phyloP scores from a whole-genome alignment of 2,888 invertebrate genomes.

The Agrochola lychnidis region DNA sequence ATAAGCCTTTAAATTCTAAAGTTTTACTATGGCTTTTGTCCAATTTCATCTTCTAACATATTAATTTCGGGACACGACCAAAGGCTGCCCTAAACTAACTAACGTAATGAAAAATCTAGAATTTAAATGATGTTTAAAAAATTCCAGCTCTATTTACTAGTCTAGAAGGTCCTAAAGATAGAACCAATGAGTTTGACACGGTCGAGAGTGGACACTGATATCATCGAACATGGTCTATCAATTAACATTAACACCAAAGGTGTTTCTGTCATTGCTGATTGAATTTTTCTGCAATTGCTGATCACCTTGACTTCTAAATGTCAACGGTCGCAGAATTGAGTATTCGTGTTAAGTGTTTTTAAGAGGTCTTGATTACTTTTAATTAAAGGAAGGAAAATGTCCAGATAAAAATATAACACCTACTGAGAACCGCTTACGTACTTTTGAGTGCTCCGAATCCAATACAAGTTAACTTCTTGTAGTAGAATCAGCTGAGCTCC shows the following conservation, averaged over 20 bases:
- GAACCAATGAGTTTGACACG: neutral
- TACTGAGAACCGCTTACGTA: neutral
- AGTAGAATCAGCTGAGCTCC: constrained; percentile 4
- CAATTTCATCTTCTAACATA: neutral
- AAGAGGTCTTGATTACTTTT: constrained; percentile 21
- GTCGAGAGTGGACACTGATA: neutral
- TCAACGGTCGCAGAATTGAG: constrained; percentile 21
- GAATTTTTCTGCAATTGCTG: constrained; percentile 21
- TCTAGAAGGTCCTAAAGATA: no score
- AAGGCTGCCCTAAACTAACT: no score
- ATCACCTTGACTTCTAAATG: constrained; percentile 55
- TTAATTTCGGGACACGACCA: neutral
- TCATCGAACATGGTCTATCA: constrained; percentile 12
- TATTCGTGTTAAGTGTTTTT: constrained; percentile 5
- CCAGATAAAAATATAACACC: neutral
- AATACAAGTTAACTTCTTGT: neutral
- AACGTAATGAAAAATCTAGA: no score
- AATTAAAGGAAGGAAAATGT: constrained; percentile 22
- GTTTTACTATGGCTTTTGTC: neutral
- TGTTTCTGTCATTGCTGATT: constrained; percentile 20
- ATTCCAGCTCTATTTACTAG: no score
- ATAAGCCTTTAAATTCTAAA: constrained; percentile 3
- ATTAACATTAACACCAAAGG: constrained; percentile 24
- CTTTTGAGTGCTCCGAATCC: neutral
- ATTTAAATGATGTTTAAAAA: no score